Conservation (phyloP, 92 coral and sea anemone species). For the Palythoa grandis region DNA sequence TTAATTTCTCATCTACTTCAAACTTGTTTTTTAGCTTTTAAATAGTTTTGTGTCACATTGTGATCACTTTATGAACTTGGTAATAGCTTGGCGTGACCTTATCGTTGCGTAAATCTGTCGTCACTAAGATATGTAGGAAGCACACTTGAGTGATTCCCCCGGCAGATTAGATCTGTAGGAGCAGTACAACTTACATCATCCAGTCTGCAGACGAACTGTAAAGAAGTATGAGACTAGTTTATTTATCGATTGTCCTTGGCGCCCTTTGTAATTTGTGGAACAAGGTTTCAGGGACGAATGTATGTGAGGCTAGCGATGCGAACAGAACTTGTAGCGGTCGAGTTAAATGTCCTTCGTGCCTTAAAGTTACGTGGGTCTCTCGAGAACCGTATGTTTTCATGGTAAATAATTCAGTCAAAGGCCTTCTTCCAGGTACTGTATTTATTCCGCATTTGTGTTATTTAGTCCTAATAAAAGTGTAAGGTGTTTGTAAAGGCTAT, state of each 20-base stretch:
- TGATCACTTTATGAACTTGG: neutral
- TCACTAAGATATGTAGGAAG: neutral
- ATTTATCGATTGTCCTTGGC: neutral
- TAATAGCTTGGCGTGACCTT: neutral
- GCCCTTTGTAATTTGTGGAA: neutral
- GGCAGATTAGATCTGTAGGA: neutral
- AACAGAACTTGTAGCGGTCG: constrained; percentile 34
- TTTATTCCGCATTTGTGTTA: no score
- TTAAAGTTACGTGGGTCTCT: constrained; percentile 66
- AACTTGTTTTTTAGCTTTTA: neutral
- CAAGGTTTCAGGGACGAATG: neutral
- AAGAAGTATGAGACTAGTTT: neutral
- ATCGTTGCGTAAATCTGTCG: neutral
- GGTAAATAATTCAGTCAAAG: constrained; percentile 41
- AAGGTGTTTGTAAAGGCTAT: neutral
- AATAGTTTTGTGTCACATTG: neutral
- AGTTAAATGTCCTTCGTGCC: constrained; percentile 58
- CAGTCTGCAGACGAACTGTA: neutral
- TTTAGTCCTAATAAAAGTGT: neutral
- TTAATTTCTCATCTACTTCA: neutral
- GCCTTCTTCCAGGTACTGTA: constrained; percentile 74
- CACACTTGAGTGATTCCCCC: constrained; percentile 30
- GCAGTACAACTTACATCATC: neutral
- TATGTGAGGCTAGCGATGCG: neutral
- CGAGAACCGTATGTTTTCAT: constrained; percentile 67